Evolutionary conservation across 2,797 vertebrate genomes (phyloP).

Genomic region (Megalops cyprinoides): DNA sequence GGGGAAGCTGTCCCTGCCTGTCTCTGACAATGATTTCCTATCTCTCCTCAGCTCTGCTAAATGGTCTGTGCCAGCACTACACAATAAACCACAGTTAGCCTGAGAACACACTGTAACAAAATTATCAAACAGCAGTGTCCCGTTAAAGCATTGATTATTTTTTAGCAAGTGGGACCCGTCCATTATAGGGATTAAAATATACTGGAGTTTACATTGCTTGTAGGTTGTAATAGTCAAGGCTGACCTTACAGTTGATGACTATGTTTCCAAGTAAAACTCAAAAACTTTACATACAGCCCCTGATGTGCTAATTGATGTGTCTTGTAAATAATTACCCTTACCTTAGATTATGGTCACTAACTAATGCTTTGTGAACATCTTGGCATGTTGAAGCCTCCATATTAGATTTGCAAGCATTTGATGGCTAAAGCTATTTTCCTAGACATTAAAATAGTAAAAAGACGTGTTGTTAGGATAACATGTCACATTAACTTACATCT

Average conservation of each 20-base stretch:
- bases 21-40: constrained; percentile 28
- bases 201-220: constrained; percentile 25
- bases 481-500: constrained; percentile 22
- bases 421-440: constrained; percentile 27
- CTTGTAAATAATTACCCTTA: constrained; percentile 34
- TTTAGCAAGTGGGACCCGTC: constrained; percentile 8
- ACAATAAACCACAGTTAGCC: constrained; percentile 41
- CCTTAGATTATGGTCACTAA: constrained; percentile 32
- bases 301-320: constrained; percentile 6
- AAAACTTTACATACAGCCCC: not conserved
- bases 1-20: constrained; percentile 3
- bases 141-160: constrained; percentile 29
- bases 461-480: not conserved
- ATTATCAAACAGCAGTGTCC: constrained; percentile 32
- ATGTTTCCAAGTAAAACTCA: not conserved
- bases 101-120: constrained; percentile 31
- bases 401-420: constrained; percentile 40
- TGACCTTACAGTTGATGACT: not conserved
- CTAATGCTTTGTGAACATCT: constrained; percentile 24
- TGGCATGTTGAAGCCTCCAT: constrained; percentile 30
- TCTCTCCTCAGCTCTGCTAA: constrained; percentile 36
- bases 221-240: not conserved
- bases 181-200: constrained; percentile 1
- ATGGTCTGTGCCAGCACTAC: constrained; percentile 30
- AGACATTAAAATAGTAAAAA: constrained; percentile 36